phyloP scores from a whole-genome alignment of 2,797 vertebrate genomes.

The Esox masquinongy region DNA sequence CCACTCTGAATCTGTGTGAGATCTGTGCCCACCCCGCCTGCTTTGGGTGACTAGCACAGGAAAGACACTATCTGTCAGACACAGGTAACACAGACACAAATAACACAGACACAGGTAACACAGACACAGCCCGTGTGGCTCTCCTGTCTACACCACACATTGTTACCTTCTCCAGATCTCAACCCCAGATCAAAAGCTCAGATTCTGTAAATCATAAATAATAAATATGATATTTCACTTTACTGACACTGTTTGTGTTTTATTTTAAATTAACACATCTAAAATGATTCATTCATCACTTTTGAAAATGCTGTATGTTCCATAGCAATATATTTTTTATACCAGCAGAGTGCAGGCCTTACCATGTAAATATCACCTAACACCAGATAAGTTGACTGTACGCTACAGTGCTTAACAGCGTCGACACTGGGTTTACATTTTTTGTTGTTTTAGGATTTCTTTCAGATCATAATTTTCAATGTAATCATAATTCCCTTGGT shows the following conservation, averaged over 20 bases:
- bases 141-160: not conserved
- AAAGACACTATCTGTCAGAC: not conserved
- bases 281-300: not conserved
- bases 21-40: slow-evolving; percentile 72
- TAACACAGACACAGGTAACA: too few relatives aligned
- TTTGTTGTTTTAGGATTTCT: not conserved
- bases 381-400: not conserved
- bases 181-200: not conserved
- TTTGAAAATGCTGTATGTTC: not conserved
- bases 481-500: not conserved
- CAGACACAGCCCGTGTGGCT: not conserved
- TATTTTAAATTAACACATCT: not conserved
- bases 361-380: not conserved
- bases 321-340: not conserved
- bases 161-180: not conserved
- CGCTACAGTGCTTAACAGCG: not conserved
- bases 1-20: slow-evolving; percentile 64
- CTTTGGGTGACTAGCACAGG: slow-evolving; percentile 53
- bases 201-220: not conserved
- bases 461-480: not conserved
- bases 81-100: not conserved
- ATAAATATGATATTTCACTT: slow-evolving; percentile 5
- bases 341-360: slow-evolving; percentile 19
- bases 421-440: not conserved
- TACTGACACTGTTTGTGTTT: not conserved